A percentile compares a stretch with the other conserved stretches of the same genome.
These are phyloP conservation scores for Xenus cinereus DNA, from an alignment of 2,113 vertebrate genomes.

Conservation along the genomic window DNA sequence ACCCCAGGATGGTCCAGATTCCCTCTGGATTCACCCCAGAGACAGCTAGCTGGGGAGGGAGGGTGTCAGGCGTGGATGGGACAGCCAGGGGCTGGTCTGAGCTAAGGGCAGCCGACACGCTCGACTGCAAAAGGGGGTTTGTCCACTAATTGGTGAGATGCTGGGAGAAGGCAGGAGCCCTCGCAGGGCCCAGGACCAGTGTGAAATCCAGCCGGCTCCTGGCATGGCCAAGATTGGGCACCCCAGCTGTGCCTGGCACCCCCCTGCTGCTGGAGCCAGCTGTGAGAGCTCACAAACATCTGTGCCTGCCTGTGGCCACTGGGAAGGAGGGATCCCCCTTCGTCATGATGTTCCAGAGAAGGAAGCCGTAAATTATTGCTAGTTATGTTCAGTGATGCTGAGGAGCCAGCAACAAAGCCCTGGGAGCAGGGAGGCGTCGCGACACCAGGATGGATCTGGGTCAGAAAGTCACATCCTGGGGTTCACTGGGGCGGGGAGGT, in stretches of 20 bases:
- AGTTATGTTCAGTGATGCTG: background rate
- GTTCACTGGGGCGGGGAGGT: background rate
- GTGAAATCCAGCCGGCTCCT: background rate
- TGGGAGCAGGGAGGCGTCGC: background rate
- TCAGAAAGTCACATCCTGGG: background rate
- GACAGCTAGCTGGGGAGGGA: background rate
- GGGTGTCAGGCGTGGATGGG: background rate
- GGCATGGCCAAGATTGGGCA: background rate
- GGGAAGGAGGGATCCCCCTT: background rate
- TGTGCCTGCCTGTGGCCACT: background rate
- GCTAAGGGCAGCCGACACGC: fast-evolving
- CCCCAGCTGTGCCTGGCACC: background rate
- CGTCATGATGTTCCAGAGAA: background rate
- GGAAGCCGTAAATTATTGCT: background rate
- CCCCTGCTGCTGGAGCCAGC: background rate
- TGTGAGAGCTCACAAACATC: background rate
- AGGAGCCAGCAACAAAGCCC: background rate
- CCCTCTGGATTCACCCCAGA: background rate
- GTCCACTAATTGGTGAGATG: background rate
- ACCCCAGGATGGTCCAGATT: background rate
- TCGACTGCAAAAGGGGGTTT: background rate
- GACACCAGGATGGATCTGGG: fast-evolving
- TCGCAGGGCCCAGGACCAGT: background rate
- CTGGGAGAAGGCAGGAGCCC: background rate
- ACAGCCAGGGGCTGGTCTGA: background rate